Base-by-base conservation (phyloP, 2,888 invertebrate species). In the Formica aserva region DNA sequence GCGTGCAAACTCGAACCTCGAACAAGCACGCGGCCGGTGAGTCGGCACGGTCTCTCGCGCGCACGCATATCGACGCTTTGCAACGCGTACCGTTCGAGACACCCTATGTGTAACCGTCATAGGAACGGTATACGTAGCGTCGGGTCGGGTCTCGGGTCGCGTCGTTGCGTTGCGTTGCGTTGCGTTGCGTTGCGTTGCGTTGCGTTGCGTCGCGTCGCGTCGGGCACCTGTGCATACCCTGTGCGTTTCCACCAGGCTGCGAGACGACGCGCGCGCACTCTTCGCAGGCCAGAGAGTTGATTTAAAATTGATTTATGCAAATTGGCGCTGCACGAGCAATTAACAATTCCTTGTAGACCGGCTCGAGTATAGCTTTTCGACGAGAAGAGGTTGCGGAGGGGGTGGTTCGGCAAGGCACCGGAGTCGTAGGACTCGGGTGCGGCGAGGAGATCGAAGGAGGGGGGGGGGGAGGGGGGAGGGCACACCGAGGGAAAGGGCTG, bases 221-320 rank as follows among this genome's bases (percentile, higher is more conserved):
- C 71, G 71, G 62, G 81, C 86, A 89, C 86, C 89, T 86, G 89
- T 89, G 85, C 86, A 82, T 84, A 86, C 86, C 74, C 85, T 35
- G 71, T 83, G 80, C 80, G 66, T 65, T 74, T 76, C 65, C 76
- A 78, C 65, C 76, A 78, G 81, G 75, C 78, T 75, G 80, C 65
- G 84, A 86, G 85, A 85, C 86, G 85, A 83, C 86, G 85, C 84
- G 83, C 85, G 88, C 89, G 86, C 84, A 84, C 87, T 89, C 91
- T 88, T 90, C 89, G 88, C 86, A 85, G 86, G 85, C 89, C 86
- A 83, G 85, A 84, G 89, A 91, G 92, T 93, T 93, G 93, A 94
- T 94, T 94, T 94, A 93, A 94, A 94, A 94, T 94, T 94, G 94
- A 94, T 94, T 94, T 92, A 94, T 94, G 94, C 94, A 94, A 94